These are phyloP conservation scores for Plodia interpunctella DNA, from an alignment of 1,140 invertebrate species.

Conservation along the genomic window DNA sequence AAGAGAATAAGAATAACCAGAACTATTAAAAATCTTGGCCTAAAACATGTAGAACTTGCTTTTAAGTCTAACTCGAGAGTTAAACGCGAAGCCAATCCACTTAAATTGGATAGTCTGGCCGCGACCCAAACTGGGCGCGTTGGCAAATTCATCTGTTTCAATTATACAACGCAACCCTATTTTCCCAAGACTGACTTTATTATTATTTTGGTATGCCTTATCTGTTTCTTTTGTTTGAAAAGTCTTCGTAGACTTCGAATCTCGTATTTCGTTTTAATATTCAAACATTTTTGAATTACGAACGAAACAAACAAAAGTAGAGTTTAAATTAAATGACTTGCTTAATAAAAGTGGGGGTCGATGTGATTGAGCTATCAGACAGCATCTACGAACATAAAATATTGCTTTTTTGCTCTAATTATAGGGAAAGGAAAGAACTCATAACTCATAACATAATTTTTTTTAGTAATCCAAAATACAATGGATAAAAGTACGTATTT, in stretches of 20 bases:
- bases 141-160: not conserved
- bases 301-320: not conserved
- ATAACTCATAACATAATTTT: too few species aligned
- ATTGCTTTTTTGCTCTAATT: too few species aligned
- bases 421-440: too few species aligned
- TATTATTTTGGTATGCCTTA: not conserved
- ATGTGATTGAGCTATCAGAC: too few species aligned
- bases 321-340: not conserved
- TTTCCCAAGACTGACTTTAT: not conserved
- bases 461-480: too few species aligned
- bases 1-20: too few species aligned
- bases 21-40: too few species aligned
- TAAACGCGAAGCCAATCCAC: constrained; percentile 23
- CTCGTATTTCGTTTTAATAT: not conserved
- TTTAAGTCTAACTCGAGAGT: constrained; percentile 13
- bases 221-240: not conserved
- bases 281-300: not conserved
- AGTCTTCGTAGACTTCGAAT: not conserved
- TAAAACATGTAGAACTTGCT: not conserved
- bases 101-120: constrained; percentile 27
- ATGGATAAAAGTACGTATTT: too few species aligned
- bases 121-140: constrained; percentile 13
- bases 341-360: too few species aligned
- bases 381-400: too few species aligned
- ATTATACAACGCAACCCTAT: not conserved